Percentiles rank a stretch among this genome's conserved stretches.
phyloP scores from a whole-genome alignment of 1,140 invertebrate genomes.

The Dermatophagoides farinae region DNA sequence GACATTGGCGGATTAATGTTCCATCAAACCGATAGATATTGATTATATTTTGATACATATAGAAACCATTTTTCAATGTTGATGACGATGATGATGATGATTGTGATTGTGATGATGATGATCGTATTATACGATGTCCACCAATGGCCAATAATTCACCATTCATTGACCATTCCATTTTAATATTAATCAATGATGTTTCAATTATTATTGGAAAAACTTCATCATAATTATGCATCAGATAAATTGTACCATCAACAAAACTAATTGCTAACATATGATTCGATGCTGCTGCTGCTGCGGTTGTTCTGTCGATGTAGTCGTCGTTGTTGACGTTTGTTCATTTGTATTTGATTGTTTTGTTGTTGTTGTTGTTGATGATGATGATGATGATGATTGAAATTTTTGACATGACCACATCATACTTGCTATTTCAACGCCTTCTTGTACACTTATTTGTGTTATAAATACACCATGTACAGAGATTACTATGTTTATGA shows the following conservation, averaged over 20 bases:
- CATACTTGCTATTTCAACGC: conserved; percentile 57
- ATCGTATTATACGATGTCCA: conserved; percentile 29
- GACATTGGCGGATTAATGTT: background rate
- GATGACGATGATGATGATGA: background rate
- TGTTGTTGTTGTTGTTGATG: conserved; percentile 4
- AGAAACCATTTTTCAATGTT: background rate
- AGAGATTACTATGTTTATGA: conserved; percentile 54
- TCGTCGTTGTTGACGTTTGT: background rate
- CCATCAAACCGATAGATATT: background rate
- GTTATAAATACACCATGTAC: conserved; percentile 84
- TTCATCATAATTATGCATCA: conserved; percentile 78
- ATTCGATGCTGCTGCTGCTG: background rate
- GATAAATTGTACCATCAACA: conserved; percentile 62
- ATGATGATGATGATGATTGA: conserved; percentile 25
- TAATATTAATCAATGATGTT: conserved; percentile 49
- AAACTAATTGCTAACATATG: conserved; percentile 53
- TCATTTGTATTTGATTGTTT: background rate
- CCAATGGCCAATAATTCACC: conserved; percentile 73
- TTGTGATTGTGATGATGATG: conserved; percentile 20
- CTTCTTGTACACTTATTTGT: conserved; percentile 57
- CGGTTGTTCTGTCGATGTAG: background rate
- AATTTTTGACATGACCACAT: conserved; percentile 94
- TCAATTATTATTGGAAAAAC: conserved; percentile 60
- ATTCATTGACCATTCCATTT: conserved; percentile 89
- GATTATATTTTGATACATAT: background rate